phyloP scores from a whole-genome alignment of 2,888 invertebrate genomes.

The Cantharis lateralis region DNA sequence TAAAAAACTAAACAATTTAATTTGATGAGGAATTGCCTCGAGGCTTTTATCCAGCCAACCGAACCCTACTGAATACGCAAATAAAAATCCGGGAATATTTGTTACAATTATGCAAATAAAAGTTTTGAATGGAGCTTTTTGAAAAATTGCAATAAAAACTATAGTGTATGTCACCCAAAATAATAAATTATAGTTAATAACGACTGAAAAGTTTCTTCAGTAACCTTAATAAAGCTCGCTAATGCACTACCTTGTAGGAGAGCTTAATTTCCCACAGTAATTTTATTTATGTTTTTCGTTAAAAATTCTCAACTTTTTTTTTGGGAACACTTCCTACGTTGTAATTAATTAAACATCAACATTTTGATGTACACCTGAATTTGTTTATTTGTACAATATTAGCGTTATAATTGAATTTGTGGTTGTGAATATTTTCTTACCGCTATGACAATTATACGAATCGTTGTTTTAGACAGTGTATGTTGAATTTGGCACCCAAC shows the following conservation, averaged over 20 bases:
- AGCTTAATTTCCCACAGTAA: neutral
- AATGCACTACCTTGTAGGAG: neutral
- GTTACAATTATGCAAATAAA: neutral
- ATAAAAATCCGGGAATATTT: neutral
- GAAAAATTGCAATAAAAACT: neutral
- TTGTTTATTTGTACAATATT: neutral
- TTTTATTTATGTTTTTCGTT: neutral
- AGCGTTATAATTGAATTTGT: neutral
- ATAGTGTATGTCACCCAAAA: neutral
- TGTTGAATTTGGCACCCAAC: neutral
- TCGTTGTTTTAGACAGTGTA: conserved; percentile 4
- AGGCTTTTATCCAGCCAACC: neutral
- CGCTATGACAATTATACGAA: conserved; percentile 1
- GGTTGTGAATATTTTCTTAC: neutral
- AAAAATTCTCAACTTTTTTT: neutral
- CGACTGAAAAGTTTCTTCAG: neutral
- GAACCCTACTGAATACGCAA: neutral
- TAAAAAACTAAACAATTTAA: neutral
- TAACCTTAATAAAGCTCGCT: neutral
- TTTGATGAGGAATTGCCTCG: neutral
- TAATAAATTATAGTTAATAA: neutral
- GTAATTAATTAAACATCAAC: neutral
- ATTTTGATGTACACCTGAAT: neutral
- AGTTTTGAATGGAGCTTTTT: neutral
- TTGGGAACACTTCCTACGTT: neutral